Percentiles rank a stretch among this genome's conserved stretches.
These are phyloP conservation scores for Gnathonemus longibarbis DNA, from an alignment of 2,113 vertebrate genomes.

Conservation along the genomic window DNA sequence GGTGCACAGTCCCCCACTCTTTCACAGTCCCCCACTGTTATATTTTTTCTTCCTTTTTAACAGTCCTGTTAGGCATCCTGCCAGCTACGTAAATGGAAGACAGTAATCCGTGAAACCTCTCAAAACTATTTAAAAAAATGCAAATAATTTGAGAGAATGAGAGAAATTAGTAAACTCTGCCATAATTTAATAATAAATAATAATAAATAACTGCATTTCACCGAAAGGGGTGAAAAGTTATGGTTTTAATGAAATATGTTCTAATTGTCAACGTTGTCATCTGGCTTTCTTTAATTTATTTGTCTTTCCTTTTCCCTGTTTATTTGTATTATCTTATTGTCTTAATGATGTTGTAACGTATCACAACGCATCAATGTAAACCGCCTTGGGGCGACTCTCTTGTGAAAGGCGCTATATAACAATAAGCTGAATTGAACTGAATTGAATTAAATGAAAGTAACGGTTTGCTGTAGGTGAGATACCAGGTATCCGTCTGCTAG, in stretches of 20 bases:
- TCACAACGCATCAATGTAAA: neutral
- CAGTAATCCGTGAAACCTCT: neutral
- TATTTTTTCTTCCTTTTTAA: no score
- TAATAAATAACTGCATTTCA: neutral
- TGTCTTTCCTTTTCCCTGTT: neutral
- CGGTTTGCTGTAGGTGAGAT: neutral
- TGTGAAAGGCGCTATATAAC: neutral
- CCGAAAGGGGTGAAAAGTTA: neutral
- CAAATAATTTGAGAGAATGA: neutral
- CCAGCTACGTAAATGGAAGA: neutral
- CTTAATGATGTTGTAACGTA: neutral
- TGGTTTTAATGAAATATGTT: neutral
- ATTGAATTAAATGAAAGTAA: neutral
- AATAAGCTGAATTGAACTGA: neutral
- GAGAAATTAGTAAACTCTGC: neutral
- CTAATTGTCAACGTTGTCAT: neutral
- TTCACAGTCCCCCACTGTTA: no score
- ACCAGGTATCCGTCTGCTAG: neutral
- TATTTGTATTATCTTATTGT: neutral
- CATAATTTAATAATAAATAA: no score
- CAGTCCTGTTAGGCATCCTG: neutral
- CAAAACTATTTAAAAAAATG: neutral
- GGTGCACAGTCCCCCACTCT: neutral
- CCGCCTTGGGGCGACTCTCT: neutral
- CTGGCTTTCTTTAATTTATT: neutral